Conservation (phyloP, 2,797 vertebrate genomes). For the Microctenopoma lineatum region DNA sequence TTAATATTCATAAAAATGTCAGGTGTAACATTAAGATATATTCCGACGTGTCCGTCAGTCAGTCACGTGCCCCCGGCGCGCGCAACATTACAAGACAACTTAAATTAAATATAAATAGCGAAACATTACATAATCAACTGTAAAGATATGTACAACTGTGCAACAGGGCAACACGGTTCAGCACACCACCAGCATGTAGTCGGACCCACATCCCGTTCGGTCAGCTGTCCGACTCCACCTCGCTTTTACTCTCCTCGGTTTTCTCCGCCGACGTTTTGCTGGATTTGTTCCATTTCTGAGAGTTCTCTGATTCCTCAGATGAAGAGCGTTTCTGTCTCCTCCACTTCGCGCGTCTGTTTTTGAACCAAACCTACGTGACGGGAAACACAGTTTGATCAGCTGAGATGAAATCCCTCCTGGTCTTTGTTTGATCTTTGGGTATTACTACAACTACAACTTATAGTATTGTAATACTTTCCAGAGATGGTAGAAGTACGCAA, state of each 20-base stretch:
- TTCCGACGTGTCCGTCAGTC: slow-evolving; percentile 42
- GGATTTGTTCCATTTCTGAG: slow-evolving; percentile 94
- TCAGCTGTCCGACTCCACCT: slow-evolving; percentile 97
- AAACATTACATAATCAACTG: slow-evolving; percentile 77
- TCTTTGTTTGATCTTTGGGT: background rate
- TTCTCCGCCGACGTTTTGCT: slow-evolving; percentile 89
- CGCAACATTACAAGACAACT: slow-evolving; percentile 52
- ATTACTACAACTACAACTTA: too few species aligned
- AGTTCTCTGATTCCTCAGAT: slow-evolving; percentile 95
- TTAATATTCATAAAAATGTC: slow-evolving; percentile 66
- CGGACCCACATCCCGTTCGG: slow-evolving; percentile 61
- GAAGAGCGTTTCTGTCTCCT: slow-evolving; percentile 96
- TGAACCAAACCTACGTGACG: slow-evolving; percentile 94
- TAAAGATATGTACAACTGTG: slow-evolving; percentile 85
- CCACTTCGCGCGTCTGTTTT: slow-evolving; percentile 98
- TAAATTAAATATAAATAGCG: slow-evolving; percentile 88
- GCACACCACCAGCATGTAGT: slow-evolving; percentile 72
- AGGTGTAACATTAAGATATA: slow-evolving; percentile 60
- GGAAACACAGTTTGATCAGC: slow-evolving; percentile 5
- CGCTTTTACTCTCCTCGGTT: slow-evolving; percentile 90
- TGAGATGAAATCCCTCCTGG: too few species aligned
- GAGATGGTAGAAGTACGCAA: too few species aligned
- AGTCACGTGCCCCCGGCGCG: slow-evolving; percentile 18
- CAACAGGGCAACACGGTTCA: slow-evolving; percentile 85
- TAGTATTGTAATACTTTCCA: too few species aligned